These are phyloP conservation scores for Panagrolaimus sp. DNA, from an alignment of 1,140 invertebrate genomes.

Conservation along the genomic window DNA sequence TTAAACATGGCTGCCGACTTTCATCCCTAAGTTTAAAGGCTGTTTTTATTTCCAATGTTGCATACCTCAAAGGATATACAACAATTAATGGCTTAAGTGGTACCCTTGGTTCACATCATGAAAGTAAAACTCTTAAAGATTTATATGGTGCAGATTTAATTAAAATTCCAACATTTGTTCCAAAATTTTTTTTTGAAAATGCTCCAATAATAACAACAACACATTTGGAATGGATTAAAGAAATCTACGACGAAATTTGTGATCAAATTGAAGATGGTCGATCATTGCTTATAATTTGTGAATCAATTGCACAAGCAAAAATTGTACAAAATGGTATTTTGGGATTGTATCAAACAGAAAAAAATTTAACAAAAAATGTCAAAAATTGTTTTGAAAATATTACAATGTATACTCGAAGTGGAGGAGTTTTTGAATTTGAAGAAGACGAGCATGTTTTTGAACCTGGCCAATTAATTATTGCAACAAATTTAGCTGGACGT, in stretches of 20 bases:
- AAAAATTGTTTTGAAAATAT: too few species aligned
- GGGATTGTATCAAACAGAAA: background rate
- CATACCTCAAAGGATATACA: background rate
- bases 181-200: background rate
- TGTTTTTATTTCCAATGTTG: background rate
- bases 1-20: constrained; percentile 1
- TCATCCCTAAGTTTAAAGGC: background rate
- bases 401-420: too few species aligned
- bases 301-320: background rate
- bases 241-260: background rate
- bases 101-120: background rate
- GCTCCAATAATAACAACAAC: background rate
- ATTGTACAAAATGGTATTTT: background rate
- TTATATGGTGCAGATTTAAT: background rate
- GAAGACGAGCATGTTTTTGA: background rate
- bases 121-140: background rate
- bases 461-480: background rate
- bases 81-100: constrained; percentile 5
- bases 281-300: background rate
- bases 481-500: background rate
- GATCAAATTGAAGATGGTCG: background rate
- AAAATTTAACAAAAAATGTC: background rate
- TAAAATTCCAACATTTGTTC: background rate
- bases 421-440: too few species aligned
- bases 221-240: background rate